These are phyloP conservation scores for Agonopterix subpropinquella DNA, from an alignment of 2,888 invertebrate genomes.

Conservation along the genomic window DNA sequence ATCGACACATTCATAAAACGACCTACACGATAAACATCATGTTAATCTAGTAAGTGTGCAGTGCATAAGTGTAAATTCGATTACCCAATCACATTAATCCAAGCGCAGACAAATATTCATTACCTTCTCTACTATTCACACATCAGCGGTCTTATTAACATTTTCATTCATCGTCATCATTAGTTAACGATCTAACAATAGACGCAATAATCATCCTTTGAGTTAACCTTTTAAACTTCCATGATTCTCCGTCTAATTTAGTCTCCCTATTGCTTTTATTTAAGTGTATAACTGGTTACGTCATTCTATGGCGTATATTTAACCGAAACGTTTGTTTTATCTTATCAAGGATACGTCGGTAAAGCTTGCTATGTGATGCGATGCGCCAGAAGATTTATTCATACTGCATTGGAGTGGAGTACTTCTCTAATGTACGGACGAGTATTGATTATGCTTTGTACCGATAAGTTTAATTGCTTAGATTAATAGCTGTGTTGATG, in stretches of 20 bases:
- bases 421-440: constrained; percentile 3
- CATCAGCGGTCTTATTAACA: not conserved
- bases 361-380: constrained; percentile 3
- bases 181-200: constrained; percentile 8
- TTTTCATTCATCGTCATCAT: constrained; percentile 7
- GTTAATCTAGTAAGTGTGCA: too few relatives aligned
- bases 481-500: too few relatives aligned
- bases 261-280: constrained; percentile 5
- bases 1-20: too few relatives aligned
- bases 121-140: too few relatives aligned
- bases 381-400: constrained; percentile 8
- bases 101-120: too few relatives aligned
- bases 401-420: constrained; percentile 3
- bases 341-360: constrained; percentile 10
- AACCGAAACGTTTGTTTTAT: constrained; percentile 6
- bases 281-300: constrained; percentile 6
- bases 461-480: too few relatives aligned
- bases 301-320: constrained; percentile 4
- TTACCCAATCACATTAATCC: too few relatives aligned
- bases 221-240: constrained; percentile 6
- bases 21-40: too few relatives aligned
- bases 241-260: constrained; percentile 8
- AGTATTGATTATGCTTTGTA: not conserved
- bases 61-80: too few relatives aligned
- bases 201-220: constrained; percentile 1